Evolutionary conservation across 1,140 invertebrate species (phyloP), one percentile per base, ranked within the genome.

Genomic region (Ylistrum balloti): DNA sequence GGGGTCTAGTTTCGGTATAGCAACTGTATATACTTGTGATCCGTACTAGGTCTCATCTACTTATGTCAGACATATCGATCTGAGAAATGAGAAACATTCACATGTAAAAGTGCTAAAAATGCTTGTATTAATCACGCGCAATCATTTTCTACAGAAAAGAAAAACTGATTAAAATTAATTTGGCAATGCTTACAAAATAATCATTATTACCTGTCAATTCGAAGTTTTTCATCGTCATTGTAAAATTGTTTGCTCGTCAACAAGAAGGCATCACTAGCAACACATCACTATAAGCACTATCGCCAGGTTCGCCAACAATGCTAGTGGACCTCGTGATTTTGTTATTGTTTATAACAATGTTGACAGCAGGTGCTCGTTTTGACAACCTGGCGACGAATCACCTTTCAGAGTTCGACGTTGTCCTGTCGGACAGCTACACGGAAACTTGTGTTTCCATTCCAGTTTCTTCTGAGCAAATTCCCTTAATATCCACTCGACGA

Each of bases 341-440:
- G 56, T 74, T 74, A 74, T 74, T 74, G 56, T 74, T 74, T 74
- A 74, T 74, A n/a, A 74, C 56, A 48, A 48, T 74, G 56, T 74
- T 74, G 56, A 74, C 56, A 74, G 56, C 56, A 74, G 56, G 56
- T 74, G 56, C n/a, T 74, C 22, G 22, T 45, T 74, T 74, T 74
- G 45, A 11, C 56, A 74, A 74, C 17, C n/a, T 74, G 56, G 3
- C n/a, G 56, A 74, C 22, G 28, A 28, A 74, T 74, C 28, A 5
- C 45, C 15, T 11, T n/a, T 20, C 45, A 56, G 1, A n/a, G 56
- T 5, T 17, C 56, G 17, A 28, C 22, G 56, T 74, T 74, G 56
- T 74, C 22, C 56, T 3, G 56, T 7, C n/a, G 1, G 56, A 74
- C 56, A 74, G n/a, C 28, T 28, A 74, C 56, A 74, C 22, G 22